phyloP scores from a whole-genome alignment of 1,140 invertebrate species.

The Scaptomyza pallida region DNA sequence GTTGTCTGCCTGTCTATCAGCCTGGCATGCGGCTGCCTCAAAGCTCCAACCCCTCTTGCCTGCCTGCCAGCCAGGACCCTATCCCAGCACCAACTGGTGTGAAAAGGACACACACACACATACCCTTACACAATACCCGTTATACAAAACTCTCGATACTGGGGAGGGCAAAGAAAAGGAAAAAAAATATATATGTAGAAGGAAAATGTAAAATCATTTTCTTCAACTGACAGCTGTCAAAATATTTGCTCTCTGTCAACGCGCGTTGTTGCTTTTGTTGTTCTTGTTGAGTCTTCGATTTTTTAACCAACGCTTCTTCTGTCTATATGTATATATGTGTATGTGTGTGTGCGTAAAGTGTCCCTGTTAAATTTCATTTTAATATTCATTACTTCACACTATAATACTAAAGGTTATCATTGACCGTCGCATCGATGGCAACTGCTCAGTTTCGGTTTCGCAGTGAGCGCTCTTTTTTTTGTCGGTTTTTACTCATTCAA shows the following conservation, averaged over 20 bases:
- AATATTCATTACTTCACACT: constrained; percentile 80
- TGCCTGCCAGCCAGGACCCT: constrained; percentile 17
- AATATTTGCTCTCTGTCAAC: constrained; percentile 78
- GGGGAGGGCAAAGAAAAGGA: constrained; percentile 18
- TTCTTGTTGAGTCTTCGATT: constrained; percentile 46
- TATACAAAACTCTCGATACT: constrained; percentile 22
- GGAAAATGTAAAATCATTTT: constrained; percentile 79
- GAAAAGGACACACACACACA: constrained; percentile 27
- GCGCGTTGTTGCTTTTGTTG: constrained; percentile 35
- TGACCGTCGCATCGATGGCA: constrained; percentile 10
- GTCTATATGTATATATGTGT: constrained; percentile 2
- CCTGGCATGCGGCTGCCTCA: constrained; percentile 28
- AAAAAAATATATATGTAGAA: constrained; percentile 44
- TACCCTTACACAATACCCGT: constrained; percentile 11
- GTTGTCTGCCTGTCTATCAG: constrained; percentile 62
- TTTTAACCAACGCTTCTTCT: constrained; percentile 17
- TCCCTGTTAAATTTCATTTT: constrained; percentile 68
- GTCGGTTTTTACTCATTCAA: constrained; percentile 6
- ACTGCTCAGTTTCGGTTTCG: constrained; percentile 4
- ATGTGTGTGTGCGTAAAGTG: constrained; percentile 18
- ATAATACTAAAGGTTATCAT: constrained; percentile 51
- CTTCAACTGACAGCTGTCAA: constrained; percentile 81
- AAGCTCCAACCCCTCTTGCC: constrained; percentile 6
- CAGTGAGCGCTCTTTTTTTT: background rate
- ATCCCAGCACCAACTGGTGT: constrained; percentile 27